These are phyloP conservation scores for Arbacia lixula DNA, from an alignment of 53 echinoderm and acorn worm species.

Conservation along the genomic window DNA sequence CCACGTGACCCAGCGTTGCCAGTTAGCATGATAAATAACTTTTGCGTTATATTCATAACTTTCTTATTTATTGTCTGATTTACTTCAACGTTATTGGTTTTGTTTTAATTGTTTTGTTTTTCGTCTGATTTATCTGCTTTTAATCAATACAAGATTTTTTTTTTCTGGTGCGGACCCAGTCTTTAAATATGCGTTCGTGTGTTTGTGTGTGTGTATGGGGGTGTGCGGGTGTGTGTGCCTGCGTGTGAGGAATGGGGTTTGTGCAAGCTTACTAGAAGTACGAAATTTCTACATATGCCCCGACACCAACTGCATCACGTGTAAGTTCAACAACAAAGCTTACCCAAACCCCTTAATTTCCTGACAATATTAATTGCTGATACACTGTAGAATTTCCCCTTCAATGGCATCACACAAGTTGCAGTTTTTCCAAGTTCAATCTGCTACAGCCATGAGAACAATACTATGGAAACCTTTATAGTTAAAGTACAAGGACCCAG, in stretches of 20 bases:
- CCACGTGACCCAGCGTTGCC: constrained; percentile 27
- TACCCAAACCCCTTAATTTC: constrained; percentile 19
- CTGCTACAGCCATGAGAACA: constrained; percentile 43
- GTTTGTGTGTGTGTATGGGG: constrained; percentile 2
- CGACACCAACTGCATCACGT: constrained; percentile 27
- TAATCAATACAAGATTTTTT: constrained; percentile 26
- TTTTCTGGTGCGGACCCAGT: constrained; percentile 21
- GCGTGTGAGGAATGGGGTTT: constrained; percentile 23
- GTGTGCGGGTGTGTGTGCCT: constrained; percentile 12
- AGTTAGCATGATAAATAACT: constrained; percentile 26
- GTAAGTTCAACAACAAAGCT: constrained; percentile 21
- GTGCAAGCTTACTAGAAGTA: constrained; percentile 22
- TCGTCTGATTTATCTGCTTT: constrained; percentile 26
- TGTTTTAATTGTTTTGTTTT: constrained; percentile 19
- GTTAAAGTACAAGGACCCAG: not conserved
- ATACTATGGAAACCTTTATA: constrained; percentile 34
- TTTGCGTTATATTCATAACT: constrained; percentile 22
- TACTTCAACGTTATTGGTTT: constrained; percentile 23
- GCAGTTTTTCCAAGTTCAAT: constrained; percentile 35
- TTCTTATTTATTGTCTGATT: constrained; percentile 20
- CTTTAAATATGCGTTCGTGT: constrained; percentile 19
- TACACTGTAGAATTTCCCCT: constrained; percentile 18
- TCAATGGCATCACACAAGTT: constrained; percentile 24
- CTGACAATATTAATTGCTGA: constrained; percentile 22
- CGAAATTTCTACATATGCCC: constrained; percentile 23